Percentiles rank a stretch among this genome's conserved stretches.
phyloP scores from a whole-genome alignment of 1,140 invertebrate species.

The Papilio xuthus region DNA sequence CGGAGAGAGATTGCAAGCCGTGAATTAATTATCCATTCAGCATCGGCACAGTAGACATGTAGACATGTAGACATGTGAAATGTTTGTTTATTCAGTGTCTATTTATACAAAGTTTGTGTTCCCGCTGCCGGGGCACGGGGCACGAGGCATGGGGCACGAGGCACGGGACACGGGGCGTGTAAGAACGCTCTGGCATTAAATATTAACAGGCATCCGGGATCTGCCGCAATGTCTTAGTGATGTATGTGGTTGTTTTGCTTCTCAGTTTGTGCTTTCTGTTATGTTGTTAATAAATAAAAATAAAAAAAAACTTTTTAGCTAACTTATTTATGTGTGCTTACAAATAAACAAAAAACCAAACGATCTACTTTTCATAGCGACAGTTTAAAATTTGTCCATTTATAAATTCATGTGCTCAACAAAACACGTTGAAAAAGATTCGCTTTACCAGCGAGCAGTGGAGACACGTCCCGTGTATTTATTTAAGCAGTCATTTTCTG shows the following conservation, averaged over 20 bases:
- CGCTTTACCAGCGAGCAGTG: background rate
- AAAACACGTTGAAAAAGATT: background rate
- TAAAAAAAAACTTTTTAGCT: background rate
- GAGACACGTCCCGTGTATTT: conserved; percentile 18
- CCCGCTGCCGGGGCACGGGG: background rate
- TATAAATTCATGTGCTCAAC: conserved; percentile 2
- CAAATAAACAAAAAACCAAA: background rate
- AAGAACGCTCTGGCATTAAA: conserved; percentile 5
- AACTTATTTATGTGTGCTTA: background rate
- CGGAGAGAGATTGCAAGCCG: background rate
- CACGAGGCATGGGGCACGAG: background rate
- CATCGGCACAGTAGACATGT: background rate
- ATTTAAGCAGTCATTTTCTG: conserved; percentile 26
- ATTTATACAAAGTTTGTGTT: conserved; percentile 9
- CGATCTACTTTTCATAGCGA: background rate
- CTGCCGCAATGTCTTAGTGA: background rate
- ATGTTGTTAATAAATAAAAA: background rate
- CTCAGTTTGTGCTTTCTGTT: background rate
- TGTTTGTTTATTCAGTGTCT: conserved; percentile 21
- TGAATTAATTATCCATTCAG: conserved; percentile 12
- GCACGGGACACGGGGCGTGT: background rate
- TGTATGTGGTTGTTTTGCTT: background rate
- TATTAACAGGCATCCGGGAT: background rate
- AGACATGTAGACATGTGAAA: conserved; percentile 11
- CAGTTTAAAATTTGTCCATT: background rate